Evolutionary conservation across 1,140 invertebrate species (phyloP).

Genomic region (Belonocnema kinseyi): DNA sequence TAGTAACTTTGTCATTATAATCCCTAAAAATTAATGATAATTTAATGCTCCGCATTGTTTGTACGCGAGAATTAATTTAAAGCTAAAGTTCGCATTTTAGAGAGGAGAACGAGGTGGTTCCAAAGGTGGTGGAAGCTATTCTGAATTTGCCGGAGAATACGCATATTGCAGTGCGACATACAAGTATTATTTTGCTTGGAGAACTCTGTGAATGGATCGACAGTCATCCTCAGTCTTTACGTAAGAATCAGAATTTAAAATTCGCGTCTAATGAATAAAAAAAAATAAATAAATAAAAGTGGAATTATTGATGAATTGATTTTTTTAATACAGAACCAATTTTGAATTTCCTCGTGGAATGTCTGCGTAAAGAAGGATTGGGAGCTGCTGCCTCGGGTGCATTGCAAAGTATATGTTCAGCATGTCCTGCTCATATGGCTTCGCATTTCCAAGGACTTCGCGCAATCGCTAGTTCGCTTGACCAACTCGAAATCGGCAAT

Average conservation of each 20-base stretch:
- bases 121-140: constrained; percentile 94
- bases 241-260: constrained; percentile 65
- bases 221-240: constrained; percentile 86
- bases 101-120: constrained; percentile 93
- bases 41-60: constrained; percentile 4
- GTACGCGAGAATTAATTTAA: constrained; percentile 13
- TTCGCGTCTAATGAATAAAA: neutral
- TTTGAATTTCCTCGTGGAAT: constrained; percentile 86
- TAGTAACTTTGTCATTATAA: constrained; percentile 18
- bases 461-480: constrained; percentile 86
- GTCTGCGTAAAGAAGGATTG: constrained; percentile 84
- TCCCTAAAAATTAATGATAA: constrained; percentile 28
- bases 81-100: constrained; percentile 75
- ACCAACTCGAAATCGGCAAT: constrained; percentile 87
- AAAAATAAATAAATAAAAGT: neutral
- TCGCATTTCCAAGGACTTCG: constrained; percentile 88
- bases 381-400: constrained; percentile 87
- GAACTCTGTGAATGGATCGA: constrained; percentile 98
- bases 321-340: constrained; percentile 80
- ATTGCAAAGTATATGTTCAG: constrained; percentile 84
- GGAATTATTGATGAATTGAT: neutral
- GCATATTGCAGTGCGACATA: constrained; percentile 92
- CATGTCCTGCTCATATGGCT: constrained; percentile 88
- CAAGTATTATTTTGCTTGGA: constrained; percentile 91
- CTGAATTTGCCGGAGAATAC: constrained; percentile 88